Evolutionary conservation across 1,140 invertebrate genomes (phyloP), one percentile per base, ranked within the genome.

Genomic region (Fopius arisanus): DNA sequence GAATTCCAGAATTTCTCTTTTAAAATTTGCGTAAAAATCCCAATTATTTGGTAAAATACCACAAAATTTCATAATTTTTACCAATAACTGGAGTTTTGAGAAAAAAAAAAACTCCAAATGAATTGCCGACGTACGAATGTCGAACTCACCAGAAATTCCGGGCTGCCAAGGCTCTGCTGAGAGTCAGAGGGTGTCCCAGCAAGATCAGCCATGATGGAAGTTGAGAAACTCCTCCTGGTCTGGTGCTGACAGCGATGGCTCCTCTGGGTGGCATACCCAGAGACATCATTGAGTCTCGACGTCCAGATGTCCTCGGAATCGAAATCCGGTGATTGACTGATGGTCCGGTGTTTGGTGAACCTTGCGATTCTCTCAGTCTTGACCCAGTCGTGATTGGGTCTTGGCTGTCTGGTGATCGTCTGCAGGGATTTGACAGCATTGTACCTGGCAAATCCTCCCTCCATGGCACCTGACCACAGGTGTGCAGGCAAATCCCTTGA

Each of bases 321-420:
- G 7, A 73, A 67, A 9, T 81, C 75, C 3, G 82, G 82, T 10
- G 81, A 83, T 16, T 79, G 79, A 23, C 83, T 79, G 69, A 84
- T 84, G 6, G 82, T 84, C 0, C 83, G 78, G 21, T 84, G 83
- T 62, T 84, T 84, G 33, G 78, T 77, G 75, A 81, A 83, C 48
- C 82, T 78, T 0, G 83, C 81, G 54, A 84, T 81, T 66, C 77
- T 78, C 54, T 84, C 83, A 7, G 82, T 83, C 23, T 79, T 81
- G 7, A 84, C 81, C 83, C 83, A 84, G 26, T 84, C 83, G 75
- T 83, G 83, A 71, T 84, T 84, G 0, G 83, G 83, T 28, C 83
- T 73, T 0, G 83, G 83, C 31, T 84, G 83, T 0, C 83, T 74
- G 0, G 83, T 83, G 54, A 84, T 82, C 6, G 81, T 82, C 31